A percentile compares a stretch with the other conserved stretches of the same genome.
Evolutionary conservation across 2,888 invertebrate genomes (phyloP).

Genomic region (Acleris emargana): DNA sequence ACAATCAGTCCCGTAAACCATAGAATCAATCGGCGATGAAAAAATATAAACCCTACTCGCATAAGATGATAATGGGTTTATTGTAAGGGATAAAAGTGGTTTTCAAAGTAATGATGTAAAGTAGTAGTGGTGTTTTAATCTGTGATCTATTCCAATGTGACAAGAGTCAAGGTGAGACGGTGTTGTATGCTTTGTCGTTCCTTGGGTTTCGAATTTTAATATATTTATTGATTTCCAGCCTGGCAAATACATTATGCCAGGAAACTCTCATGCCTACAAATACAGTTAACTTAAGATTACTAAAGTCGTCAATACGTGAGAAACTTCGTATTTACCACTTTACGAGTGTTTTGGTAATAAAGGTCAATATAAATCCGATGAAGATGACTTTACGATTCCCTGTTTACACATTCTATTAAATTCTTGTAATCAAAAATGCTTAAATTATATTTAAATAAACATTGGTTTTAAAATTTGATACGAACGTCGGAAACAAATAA

Average conservation of each 20-base stretch:
- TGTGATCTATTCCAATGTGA: no score
- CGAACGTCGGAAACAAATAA: conserved; percentile 59
- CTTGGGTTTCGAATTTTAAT: neutral
- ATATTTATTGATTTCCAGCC: conserved; percentile 5
- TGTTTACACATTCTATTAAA: conserved; percentile 62
- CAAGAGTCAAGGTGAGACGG: no score
- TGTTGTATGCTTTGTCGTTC: neutral
- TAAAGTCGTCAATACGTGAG: conserved; percentile 58
- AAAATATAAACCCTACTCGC: no score
- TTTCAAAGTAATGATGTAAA: no score
- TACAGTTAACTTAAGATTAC: conserved; percentile 47
- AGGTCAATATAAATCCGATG: conserved; percentile 57
- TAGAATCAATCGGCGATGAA: no score
- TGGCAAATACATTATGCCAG: neutral
- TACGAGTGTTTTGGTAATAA: conserved; percentile 55
- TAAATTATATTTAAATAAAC: conserved; percentile 62
- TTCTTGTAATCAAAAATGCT: conserved; percentile 63
- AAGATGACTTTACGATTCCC: conserved; percentile 57
- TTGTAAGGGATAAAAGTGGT: no score
- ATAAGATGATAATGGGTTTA: no score
- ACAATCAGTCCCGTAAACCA: no score
- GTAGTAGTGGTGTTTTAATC: no score
- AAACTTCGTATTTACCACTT: conserved; percentile 60
- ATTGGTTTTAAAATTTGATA: conserved; percentile 54
- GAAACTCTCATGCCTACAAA: conserved; percentile 16